Evolutionary conservation across 2,888 invertebrate genomes (phyloP).

Genomic region (Ormyrus pomaceus): DNA sequence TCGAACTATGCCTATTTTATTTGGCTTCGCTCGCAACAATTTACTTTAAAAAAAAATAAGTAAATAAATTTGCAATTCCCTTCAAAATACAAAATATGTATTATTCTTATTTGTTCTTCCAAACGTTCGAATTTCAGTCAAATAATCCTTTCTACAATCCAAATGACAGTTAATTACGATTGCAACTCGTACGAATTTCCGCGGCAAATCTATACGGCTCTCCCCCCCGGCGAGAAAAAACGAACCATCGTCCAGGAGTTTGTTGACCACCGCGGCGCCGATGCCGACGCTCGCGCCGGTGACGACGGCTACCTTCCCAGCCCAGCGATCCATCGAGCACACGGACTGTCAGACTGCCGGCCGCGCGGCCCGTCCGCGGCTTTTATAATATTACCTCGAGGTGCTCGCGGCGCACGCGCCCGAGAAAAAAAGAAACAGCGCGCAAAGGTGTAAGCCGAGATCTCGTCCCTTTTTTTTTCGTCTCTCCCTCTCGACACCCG

Average conservation of each 20-base stretch:
- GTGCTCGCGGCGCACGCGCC: neutral
- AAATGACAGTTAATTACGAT: no score
- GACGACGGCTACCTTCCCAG: constrained; percentile 75
- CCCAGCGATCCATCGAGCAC: constrained; percentile 73
- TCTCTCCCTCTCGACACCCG: no score
- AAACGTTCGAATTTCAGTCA: no score
- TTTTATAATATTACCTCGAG: neutral
- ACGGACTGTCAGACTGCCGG: neutral
- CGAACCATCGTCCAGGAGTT: constrained; percentile 73
- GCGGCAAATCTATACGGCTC: no score
- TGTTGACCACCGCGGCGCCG: constrained; percentile 72
- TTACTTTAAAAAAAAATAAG: neutral
- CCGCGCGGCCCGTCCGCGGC: neutral
- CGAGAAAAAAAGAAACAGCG: neutral
- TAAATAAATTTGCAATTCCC: neutral
- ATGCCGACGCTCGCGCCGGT: constrained; percentile 77
- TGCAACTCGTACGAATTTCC: no score
- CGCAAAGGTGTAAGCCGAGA: constrained; percentile 15
- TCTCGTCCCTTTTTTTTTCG: neutral
- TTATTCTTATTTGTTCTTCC: no score
- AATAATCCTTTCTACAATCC: no score
- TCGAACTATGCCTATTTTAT: neutral
- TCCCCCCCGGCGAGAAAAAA: neutral
- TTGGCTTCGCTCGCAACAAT: neutral
- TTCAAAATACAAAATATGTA: neutral